Percentiles rank a stretch among this genome's conserved stretches.
Conservation (phyloP, 2,888 invertebrate species). For the Mechanitis messenoides region DNA sequence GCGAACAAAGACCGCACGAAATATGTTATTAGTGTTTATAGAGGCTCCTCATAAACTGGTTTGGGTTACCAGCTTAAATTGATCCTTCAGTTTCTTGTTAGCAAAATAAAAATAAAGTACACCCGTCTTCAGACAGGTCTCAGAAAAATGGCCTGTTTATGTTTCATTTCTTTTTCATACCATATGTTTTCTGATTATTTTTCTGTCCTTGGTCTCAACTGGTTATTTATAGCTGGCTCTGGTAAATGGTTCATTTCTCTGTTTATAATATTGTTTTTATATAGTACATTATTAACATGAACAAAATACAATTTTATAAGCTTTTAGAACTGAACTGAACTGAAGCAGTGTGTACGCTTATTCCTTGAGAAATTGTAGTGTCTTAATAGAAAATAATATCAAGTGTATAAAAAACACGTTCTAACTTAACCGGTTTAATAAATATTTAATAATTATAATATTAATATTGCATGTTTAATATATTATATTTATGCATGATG, state of each 20-base stretch:
- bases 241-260: constrained; percentile 23
- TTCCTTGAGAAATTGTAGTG: no score
- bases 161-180: constrained; percentile 62
- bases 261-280: background rate
- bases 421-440: no score
- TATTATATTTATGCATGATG: no score
- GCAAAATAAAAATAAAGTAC: constrained; percentile 50
- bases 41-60: constrained; percentile 43
- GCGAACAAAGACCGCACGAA: constrained; percentile 37
- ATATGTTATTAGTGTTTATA: constrained; percentile 34
- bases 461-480: no score
- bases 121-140: constrained; percentile 46
- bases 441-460: no score
- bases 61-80: constrained; percentile 39
- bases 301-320: no score
- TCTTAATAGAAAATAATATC: no score
- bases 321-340: no score
- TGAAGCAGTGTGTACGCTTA: no score
- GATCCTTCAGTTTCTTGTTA: constrained; percentile 47
- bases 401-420: no score
- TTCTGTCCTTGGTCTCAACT: constrained; percentile 62
- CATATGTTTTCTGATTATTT: constrained; percentile 71
- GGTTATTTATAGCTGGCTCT: constrained; percentile 33
- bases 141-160: constrained; percentile 41
- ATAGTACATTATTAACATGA: no score